These are phyloP conservation scores for Dynastes hyllus DNA, from an alignment of 2,888 invertebrate genomes.

Conservation along the genomic window DNA sequence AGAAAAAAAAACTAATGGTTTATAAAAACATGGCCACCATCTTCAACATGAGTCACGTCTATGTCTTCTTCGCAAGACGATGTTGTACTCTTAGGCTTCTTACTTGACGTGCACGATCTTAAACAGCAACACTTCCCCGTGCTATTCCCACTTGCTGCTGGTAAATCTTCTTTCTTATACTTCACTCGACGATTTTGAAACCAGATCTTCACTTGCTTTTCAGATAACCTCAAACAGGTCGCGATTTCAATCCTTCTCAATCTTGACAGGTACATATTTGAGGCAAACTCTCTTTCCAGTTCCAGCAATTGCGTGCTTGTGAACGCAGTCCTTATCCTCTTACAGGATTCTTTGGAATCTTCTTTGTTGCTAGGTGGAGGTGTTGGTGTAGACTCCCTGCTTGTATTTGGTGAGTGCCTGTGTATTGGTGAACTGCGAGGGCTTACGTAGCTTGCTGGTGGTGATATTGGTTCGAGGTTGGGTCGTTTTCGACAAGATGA, in stretches of 20 bases:
- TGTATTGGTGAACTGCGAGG: slow-evolving; percentile 47
- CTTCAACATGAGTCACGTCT: slow-evolving; percentile 68
- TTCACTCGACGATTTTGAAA: slow-evolving; percentile 96
- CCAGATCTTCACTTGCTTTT: slow-evolving; percentile 97
- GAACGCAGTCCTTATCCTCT: slow-evolving; percentile 94
- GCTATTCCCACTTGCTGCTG: slow-evolving; percentile 62
- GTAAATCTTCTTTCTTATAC: slow-evolving; percentile 90
- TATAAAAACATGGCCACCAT: slow-evolving; percentile 53
- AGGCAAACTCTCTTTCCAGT: slow-evolving; percentile 90
- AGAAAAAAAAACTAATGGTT: slow-evolving; percentile 4
- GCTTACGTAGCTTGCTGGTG: slow-evolving; percentile 26
- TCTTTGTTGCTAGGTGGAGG: slow-evolving; percentile 72
- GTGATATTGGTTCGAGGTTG: slow-evolving; percentile 55
- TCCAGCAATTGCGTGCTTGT: slow-evolving; percentile 92
- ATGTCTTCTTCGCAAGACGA: slow-evolving; percentile 68
- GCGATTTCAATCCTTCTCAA: slow-evolving; percentile 94
- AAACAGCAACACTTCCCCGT: slow-evolving; percentile 71
- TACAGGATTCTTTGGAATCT: slow-evolving; percentile 77
- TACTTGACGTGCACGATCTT: slow-evolving; percentile 69
- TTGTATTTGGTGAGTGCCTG: slow-evolving; percentile 63
- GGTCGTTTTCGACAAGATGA: slow-evolving; percentile 39
- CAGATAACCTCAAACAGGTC: slow-evolving; percentile 88
- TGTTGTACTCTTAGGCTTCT: slow-evolving; percentile 58
- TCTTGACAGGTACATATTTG: slow-evolving; percentile 93
- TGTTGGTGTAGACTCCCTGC: slow-evolving; percentile 75